Evolutionary conservation across 2,888 invertebrate species (phyloP).

Genomic region (Zeuzera pyrina): DNA sequence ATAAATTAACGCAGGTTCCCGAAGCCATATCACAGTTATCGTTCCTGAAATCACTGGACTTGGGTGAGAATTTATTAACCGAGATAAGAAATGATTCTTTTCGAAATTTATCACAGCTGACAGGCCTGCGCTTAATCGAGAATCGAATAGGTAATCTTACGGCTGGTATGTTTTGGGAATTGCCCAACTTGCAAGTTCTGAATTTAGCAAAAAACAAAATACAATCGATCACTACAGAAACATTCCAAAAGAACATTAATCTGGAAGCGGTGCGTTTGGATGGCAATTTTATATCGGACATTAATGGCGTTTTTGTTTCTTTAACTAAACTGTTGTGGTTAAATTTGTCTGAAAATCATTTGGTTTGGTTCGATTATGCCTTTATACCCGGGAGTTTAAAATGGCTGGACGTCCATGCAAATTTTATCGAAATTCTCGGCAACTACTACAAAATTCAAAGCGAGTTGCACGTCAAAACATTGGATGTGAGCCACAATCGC

Average conservation of each 20-base stretch:
- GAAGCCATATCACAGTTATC: conserved; percentile 86
- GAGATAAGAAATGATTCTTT: conserved; percentile 88
- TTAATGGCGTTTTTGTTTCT: conserved; percentile 91
- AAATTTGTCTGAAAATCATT: conserved; percentile 91
- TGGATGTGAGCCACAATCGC: conserved; percentile 92
- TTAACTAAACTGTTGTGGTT: conserved; percentile 87
- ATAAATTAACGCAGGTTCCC: conserved; percentile 87
- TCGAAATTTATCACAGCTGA: conserved; percentile 87
- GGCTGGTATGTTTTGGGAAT: conserved; percentile 89
- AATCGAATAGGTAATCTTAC: conserved; percentile 91
- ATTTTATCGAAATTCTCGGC: conserved; percentile 88
- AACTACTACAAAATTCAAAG: conserved; percentile 91
- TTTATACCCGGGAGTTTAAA: conserved; percentile 90
- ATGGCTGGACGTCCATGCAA: conserved; percentile 92
- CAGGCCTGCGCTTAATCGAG: conserved; percentile 89
- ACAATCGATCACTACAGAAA: conserved; percentile 86
- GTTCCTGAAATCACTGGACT: conserved; percentile 89
- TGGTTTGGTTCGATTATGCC: conserved; percentile 94
- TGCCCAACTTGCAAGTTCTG: conserved; percentile 86
- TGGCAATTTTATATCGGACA: conserved; percentile 89
- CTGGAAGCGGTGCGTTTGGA: conserved; percentile 91
- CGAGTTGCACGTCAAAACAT: conserved; percentile 83
- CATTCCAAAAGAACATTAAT: conserved; percentile 87
- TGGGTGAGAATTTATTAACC: conserved; percentile 92
- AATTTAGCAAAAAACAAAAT: conserved; percentile 94